Conservation (phyloP, 2,113 vertebrate species). For the Carassius gibelio region DNA sequence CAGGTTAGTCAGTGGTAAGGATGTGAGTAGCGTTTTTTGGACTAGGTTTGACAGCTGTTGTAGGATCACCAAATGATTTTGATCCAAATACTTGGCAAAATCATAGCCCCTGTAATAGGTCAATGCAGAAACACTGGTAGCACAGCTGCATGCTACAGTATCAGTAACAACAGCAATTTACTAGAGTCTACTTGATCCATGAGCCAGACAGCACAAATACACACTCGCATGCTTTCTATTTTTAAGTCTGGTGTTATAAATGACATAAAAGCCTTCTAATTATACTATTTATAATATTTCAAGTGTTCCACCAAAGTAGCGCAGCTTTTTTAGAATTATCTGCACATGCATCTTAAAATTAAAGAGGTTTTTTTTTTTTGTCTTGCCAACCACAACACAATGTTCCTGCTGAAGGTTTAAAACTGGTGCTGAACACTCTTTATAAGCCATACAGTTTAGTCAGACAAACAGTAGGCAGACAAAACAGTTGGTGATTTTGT, state of each 20-base stretch:
- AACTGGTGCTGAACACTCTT: constrained; percentile 8
- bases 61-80: background rate
- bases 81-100: background rate
- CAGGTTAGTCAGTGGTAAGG: background rate
- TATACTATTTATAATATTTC: constrained; percentile 60
- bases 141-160: constrained; percentile 10
- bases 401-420: background rate
- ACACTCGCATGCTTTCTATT: constrained; percentile 54
- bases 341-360: constrained; percentile 62
- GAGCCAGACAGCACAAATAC: constrained; percentile 38
- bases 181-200: constrained; percentile 19
- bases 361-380: constrained; percentile 54
- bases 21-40: background rate
- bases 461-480: background rate
- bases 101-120: background rate
- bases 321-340: constrained; percentile 59
- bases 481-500: background rate
- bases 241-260: constrained; percentile 54
- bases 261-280: constrained; percentile 61
- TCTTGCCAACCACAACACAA: constrained; percentile 58
- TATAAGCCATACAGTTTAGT: background rate
- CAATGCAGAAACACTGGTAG: constrained; percentile 14
- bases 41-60: background rate
- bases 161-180: constrained; percentile 38
- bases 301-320: constrained; percentile 58